These are phyloP conservation scores for Philypnodon macrostomus DNA, from an alignment of 2,797 vertebrate species.

Conservation along the genomic window DNA sequence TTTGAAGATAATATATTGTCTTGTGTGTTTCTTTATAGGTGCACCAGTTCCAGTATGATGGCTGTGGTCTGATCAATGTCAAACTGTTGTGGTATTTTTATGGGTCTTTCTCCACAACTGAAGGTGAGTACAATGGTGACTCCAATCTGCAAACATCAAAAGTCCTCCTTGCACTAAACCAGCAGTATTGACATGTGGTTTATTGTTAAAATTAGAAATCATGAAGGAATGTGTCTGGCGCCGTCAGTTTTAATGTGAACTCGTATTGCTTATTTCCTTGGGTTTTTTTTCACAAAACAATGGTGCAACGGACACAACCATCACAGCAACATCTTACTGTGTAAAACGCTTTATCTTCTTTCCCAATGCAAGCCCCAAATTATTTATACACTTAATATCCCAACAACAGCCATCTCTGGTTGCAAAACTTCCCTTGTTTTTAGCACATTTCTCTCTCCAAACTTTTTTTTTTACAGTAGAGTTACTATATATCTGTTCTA, in stretches of 20 bases:
- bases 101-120: conserved; percentile 63
- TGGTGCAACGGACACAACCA: neutral
- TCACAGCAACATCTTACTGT: no score
- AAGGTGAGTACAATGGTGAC: conserved; percentile 55
- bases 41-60: conserved; percentile 27
- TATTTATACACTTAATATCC: neutral
- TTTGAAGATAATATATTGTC: neutral
- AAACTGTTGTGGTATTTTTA: conserved; percentile 60
- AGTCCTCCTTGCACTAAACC: neutral
- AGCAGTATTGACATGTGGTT: neutral
- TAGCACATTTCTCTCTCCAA: conserved; percentile 19
- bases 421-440: conserved; percentile 27
- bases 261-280: neutral
- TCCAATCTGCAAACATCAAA: conserved; percentile 9
- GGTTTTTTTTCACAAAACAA: neutral
- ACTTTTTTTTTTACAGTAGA: conserved; percentile 10
- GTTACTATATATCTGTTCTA: conserved; percentile 38
- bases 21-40: conserved; percentile 46
- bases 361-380: conserved; percentile 6
- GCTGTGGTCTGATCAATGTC: conserved; percentile 57
- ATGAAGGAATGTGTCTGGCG: conserved; percentile 2
- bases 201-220: neutral
- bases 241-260: neutral
- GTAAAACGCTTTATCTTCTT: neutral
- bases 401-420: conserved; percentile 5